Evolutionary conservation across 2,888 invertebrate species (phyloP).

Genomic region (Oasisia sp.): DNA sequence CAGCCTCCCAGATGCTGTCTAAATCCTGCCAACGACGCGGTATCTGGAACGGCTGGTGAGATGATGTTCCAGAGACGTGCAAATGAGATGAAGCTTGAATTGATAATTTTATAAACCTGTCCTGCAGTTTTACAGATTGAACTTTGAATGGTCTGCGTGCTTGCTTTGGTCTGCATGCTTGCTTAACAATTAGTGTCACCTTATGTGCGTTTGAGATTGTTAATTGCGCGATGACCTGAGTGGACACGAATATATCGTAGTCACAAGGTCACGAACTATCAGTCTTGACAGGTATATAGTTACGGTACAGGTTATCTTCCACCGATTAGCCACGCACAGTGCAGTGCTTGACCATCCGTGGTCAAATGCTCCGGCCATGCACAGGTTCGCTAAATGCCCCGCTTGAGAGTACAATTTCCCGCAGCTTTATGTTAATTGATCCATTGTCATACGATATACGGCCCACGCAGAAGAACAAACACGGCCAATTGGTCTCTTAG

Average conservation of each 20-base stretch:
- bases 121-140: too few relatives aligned
- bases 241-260: not conserved
- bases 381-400: not conserved
- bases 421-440: constrained; percentile 5
- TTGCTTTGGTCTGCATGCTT: too few relatives aligned
- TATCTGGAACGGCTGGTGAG: too few relatives aligned
- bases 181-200: too few relatives aligned
- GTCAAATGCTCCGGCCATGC: not conserved
- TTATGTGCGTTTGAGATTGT: too few relatives aligned
- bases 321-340: not conserved
- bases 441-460: not conserved
- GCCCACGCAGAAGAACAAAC: constrained; percentile 10
- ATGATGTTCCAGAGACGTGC: too few relatives aligned
- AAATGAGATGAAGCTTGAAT: too few relatives aligned
- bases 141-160: too few relatives aligned
- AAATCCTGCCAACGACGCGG: too few relatives aligned
- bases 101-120: too few relatives aligned
- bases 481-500: constrained; percentile 8
- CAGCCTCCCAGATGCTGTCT: too few relatives aligned
- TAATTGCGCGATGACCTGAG: too few relatives aligned
- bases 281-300: not conserved
- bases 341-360: constrained; percentile 1
- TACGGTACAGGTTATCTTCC: constrained; percentile 8
- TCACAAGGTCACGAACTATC: not conserved
- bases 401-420: not conserved